Evolutionary conservation across 2,888 invertebrate species (phyloP).

Genomic region (Pachydiplax longipennis): DNA sequence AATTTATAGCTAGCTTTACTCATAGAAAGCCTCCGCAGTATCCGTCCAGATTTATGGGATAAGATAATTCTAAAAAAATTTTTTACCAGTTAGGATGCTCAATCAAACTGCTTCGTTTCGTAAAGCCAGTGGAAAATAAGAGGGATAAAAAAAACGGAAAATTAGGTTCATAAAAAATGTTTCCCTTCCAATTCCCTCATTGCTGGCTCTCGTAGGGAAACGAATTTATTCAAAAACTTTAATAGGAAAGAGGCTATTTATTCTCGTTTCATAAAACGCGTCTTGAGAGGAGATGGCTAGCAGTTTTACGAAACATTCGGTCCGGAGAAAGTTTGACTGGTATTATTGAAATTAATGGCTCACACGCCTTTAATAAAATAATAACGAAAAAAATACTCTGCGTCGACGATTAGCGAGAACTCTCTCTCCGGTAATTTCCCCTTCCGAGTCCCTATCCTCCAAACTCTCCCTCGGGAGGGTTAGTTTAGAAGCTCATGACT

Average conservation of each 20-base stretch:
- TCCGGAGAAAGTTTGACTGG: slow-evolving; percentile 11
- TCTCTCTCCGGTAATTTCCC: background rate
- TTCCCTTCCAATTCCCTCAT: too few relatives aligned
- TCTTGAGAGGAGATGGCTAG: background rate
- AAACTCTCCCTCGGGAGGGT: background rate
- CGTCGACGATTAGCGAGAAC: background rate
- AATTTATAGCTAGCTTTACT: too few relatives aligned
- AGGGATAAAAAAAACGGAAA: too few relatives aligned
- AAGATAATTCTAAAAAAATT: too few relatives aligned
- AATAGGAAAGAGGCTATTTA: background rate
- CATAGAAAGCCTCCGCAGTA: too few relatives aligned
- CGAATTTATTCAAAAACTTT: too few relatives aligned
- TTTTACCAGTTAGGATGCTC: too few relatives aligned
- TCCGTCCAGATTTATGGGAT: too few relatives aligned
- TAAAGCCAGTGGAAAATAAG: too few relatives aligned
- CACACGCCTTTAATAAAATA: background rate
- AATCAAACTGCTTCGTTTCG: too few relatives aligned
- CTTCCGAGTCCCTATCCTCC: background rate
- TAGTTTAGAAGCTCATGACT: background rate
- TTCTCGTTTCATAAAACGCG: background rate
- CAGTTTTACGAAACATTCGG: background rate
- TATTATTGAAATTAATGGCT: slow-evolving; percentile 13
- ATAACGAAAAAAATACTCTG: background rate
- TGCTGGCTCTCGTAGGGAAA: too few relatives aligned
- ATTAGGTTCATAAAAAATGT: too few relatives aligned